These are phyloP conservation scores for Sceloporus undulatus DNA, from an alignment of 2,113 vertebrate species.

Conservation along the genomic window DNA sequence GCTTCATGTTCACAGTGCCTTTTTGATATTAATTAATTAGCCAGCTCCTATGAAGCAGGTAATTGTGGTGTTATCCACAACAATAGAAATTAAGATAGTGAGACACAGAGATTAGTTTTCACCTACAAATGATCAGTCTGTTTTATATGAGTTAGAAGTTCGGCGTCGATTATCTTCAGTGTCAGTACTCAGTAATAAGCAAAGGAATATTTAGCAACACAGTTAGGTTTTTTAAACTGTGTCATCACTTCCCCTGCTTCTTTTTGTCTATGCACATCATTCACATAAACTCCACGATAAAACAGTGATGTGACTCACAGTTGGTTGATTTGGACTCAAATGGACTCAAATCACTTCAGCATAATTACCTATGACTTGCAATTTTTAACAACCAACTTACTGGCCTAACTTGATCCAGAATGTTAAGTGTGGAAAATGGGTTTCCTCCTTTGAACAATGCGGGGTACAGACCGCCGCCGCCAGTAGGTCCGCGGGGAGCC, in stretches of 20 bases:
- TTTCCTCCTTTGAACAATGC: too few species aligned
- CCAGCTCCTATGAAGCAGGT: neutral
- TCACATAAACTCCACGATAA: neutral
- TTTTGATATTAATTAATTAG: constrained; percentile 13
- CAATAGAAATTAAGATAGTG: constrained; percentile 10
- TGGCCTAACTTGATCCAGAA: too few species aligned
- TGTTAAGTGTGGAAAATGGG: too few species aligned
- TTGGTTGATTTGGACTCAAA: too few species aligned
- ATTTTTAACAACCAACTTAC: too few species aligned
- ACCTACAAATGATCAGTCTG: constrained; percentile 2
- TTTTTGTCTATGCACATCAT: neutral
- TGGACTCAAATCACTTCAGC: too few species aligned
- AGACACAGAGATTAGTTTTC: neutral
- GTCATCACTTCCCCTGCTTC: neutral
- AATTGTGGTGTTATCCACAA: constrained; percentile 2
- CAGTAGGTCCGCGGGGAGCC: too few species aligned
- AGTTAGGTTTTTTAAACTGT: neutral
- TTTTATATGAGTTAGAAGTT: constrained; percentile 1
- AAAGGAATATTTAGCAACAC: constrained; percentile 13
- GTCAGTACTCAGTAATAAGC: neutral
- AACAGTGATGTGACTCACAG: too few species aligned
- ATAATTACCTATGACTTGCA: too few species aligned
- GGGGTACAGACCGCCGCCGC: too few species aligned
- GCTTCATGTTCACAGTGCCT: neutral
- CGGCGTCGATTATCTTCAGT: neutral